Evolutionary conservation across 2,888 invertebrate genomes (phyloP), one percentile per base, ranked within the genome.

Genomic region (Hirtodrosophila trivittata): DNA sequence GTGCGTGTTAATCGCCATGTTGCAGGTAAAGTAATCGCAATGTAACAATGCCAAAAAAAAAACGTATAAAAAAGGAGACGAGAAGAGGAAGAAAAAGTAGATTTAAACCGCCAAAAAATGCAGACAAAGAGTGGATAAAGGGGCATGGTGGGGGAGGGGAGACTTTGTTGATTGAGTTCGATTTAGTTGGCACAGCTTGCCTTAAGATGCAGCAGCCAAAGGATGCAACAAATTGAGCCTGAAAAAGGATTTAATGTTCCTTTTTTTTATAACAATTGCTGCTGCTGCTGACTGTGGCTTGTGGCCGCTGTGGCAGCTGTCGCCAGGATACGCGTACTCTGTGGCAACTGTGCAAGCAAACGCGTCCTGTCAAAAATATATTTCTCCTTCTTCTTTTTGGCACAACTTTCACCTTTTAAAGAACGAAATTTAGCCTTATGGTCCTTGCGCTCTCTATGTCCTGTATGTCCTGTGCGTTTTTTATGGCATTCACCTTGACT

Each of bases 181-280:
- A 57, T 58, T 77, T 47, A 51, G 66, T 85, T 78, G 81, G 64
- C 76, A 75, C 83, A 84, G 83, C 83, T 86, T 86, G 86, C 73
- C 55, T 75, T 81, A 83, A 83, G 66, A 55, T 42, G 49, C 43
- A 28, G 54, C 16, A 41, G 26, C 56, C 35, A 37, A 72, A 65
- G 41, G 69, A 50, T 76, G 67, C 68, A 85, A 74, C 82, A 89
- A 89, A 89, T 89, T 89, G 89, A 89, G 89, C 89, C 88, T 88
- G 88, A 89, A 89, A 88, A 89, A 87, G 89, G 88, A 89, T 89
- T 89, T 86, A 87, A 87, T 87, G 75, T 81, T 59, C 67, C 78
- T 69, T 75, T 84, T 81, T 85, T 68, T 69, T 33, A 35, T 71
- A 74, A 73, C 73, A 68, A 74, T 74, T 73, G 72, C 59, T 63